Percentiles rank a stretch among this genome's conserved stretches.
Evolutionary conservation across 2,113 vertebrate genomes (phyloP).

Genomic region (Tupaia tana): DNA sequence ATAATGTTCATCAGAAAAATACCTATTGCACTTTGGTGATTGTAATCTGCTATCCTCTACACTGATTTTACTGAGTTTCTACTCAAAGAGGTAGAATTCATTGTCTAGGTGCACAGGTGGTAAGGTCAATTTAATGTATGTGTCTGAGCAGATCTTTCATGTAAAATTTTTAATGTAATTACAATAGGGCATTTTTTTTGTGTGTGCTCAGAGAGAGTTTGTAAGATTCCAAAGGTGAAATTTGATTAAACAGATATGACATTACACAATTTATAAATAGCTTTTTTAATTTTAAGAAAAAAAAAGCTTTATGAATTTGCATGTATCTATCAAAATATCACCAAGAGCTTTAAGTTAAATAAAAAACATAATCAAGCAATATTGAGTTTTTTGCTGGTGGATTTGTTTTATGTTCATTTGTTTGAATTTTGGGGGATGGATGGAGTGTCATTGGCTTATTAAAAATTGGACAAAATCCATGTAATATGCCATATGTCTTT

Average conservation of each 20-base stretch:
- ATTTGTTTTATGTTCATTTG: conserved; percentile 3
- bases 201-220: neutral
- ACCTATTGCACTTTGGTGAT: conserved; percentile 6
- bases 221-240: neutral
- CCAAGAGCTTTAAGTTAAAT: conserved; percentile 2
- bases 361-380: conserved; percentile 23
- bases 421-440: neutral
- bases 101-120: neutral
- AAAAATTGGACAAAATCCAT: neutral
- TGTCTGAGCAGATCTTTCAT: conserved; percentile 50
- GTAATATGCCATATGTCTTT: neutral
- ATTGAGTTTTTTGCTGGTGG: neutral
- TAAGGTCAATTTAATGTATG: neutral
- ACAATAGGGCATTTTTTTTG: neutral
- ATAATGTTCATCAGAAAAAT: conserved; percentile 5
- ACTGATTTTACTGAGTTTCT: neutral
- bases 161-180: conserved; percentile 34
- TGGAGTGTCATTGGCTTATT: neutral
- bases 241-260: conserved; percentile 24
- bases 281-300: conserved; percentile 52
- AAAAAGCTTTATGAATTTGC: conserved; percentile 26
- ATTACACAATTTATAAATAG: neutral
- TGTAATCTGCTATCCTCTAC: conserved; percentile 15
- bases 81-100: conserved; percentile 16
- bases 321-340: neutral